Base-by-base conservation (phyloP, 1,140 invertebrate genomes). In the Drosophila tsacasi region DNA sequence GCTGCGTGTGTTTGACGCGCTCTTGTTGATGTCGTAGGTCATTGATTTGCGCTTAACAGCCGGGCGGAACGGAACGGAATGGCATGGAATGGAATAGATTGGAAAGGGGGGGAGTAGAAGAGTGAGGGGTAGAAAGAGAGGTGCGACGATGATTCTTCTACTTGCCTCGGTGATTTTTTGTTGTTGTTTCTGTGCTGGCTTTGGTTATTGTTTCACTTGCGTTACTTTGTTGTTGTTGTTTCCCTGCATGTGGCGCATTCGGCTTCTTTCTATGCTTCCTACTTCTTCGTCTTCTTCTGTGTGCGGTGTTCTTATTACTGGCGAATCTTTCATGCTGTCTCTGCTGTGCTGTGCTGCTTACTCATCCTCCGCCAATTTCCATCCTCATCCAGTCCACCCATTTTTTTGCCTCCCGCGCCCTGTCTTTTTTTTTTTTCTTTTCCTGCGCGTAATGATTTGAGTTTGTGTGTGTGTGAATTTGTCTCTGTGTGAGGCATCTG, bases 21-120 rank as follows among this genome's bases (percentile, higher is more conserved):
- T 87, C 73, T 71, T 79, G 77, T 76, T 81, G 84, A 87, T 90
- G 85, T 90, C 85, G 85, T 90, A 90, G 85, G 85, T 90, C 85
- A 90, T 90, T 90, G 85, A 90, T 90, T 90, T 90, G 85, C 82
- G 85, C 79, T 90, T 89, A 87, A 90, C 85, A 71, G 73, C 64
- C 72, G 66, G 58, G 49, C 65, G 58, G 65, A 71, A 71, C 67
- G 63, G 27, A 71, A 71, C n/a, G 64, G 62, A 58, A 59, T n/a
- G 35, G 25, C 5, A 57, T 23, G 47, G 47, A 50, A 71, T 71
- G 35, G 59, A 52, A 63, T 42, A 37, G 39, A 46, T 30, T 54
- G 13, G 21, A 65, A 57, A 39, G 67, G 40, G 63, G 67, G 40
- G 63, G 67, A 68, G 30, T 21, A 64, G 64, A 21, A 37, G 49